These are phyloP conservation scores for Tauraco hartlaubi DNA, from an alignment of 2,797 vertebrate genomes.

Conservation along the genomic window DNA sequence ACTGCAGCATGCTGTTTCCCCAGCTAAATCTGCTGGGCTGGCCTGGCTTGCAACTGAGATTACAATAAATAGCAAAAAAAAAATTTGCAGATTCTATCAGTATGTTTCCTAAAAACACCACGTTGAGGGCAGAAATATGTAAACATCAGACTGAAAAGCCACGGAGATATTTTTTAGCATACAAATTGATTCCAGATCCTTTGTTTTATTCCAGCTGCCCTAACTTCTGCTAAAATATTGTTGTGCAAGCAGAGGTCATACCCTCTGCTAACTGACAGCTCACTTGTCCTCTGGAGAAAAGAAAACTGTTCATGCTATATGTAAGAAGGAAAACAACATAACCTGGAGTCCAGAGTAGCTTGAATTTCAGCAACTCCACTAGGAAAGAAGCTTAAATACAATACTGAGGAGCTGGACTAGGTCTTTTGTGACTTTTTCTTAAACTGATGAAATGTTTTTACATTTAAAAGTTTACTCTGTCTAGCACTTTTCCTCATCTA, in stretches of 20 bases:
- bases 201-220: background rate
- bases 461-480: background rate
- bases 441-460: background rate
- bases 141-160: background rate
- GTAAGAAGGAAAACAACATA: background rate
- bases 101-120: background rate
- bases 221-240: background rate
- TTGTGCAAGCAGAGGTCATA: background rate
- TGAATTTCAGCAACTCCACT: constrained; percentile 6
- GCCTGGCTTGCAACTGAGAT: background rate
- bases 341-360: background rate
- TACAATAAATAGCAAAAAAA: background rate
- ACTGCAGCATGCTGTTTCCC: background rate
- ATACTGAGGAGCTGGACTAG: background rate
- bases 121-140: background rate
- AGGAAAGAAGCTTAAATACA: constrained; percentile 3
- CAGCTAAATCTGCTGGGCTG: background rate
- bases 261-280: constrained; percentile 11
- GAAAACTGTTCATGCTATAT: background rate
- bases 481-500: background rate
- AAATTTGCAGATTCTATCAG: background rate
- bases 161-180: background rate
- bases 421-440: background rate
- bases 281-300: background rate
- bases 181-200: constrained; percentile 4